Evolutionary conservation across 2,113 vertebrate species (phyloP).

Genomic region (Spilogale gracilis): DNA sequence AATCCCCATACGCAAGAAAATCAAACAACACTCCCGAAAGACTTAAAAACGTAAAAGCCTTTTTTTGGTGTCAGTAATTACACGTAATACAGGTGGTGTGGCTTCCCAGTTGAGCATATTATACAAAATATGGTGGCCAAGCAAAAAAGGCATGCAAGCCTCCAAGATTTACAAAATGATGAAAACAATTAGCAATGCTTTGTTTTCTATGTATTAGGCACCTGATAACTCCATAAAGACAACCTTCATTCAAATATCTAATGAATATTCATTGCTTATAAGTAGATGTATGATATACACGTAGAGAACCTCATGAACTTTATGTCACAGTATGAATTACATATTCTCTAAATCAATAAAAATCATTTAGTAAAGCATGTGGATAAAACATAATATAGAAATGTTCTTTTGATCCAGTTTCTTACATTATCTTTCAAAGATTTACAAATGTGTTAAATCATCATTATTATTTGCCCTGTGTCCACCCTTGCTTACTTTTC

Average conservation of each 20-base stretch:
- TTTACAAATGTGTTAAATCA: neutral
- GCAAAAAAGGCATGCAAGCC: neutral
- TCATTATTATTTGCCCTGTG: neutral
- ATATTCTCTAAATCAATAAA: neutral
- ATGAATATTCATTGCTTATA: neutral
- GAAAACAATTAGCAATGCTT: neutral
- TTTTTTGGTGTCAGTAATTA: conserved; percentile 59
- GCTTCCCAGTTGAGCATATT: neutral
- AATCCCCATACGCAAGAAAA: neutral
- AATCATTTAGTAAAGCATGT: neutral
- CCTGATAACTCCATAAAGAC: neutral
- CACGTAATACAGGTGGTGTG: neutral
- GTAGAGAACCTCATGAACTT: neutral
- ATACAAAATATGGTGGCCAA: neutral
- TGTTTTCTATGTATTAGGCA: neutral
- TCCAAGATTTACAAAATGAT: conserved; percentile 41
- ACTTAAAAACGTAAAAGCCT: neutral
- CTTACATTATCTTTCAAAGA: neutral
- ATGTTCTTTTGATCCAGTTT: neutral
- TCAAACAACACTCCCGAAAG: neutral
- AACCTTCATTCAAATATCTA: neutral
- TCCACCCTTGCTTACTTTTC: neutral
- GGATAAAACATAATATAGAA: neutral
- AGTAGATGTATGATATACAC: neutral
- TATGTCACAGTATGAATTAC: neutral